phyloP scores from a whole-genome alignment of 2,113 vertebrate species.

The Antechinus flavipes region DNA sequence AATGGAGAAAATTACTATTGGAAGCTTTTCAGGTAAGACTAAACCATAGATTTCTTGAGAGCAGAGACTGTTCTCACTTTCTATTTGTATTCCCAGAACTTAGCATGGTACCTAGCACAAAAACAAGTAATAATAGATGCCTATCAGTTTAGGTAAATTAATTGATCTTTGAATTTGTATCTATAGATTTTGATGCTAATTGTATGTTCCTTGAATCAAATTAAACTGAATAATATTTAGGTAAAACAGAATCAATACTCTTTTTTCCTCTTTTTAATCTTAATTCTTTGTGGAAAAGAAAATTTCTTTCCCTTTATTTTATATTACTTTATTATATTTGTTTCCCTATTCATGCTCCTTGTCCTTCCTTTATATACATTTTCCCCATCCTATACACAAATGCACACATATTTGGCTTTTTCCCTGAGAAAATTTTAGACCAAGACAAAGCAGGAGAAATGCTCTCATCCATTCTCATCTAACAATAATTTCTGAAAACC shows the following conservation, averaged over 20 bases:
- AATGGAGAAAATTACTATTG: neutral
- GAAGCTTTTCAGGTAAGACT: neutral
- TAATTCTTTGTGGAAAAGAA: neutral
- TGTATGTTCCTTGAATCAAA: neutral
- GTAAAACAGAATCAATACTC: neutral
- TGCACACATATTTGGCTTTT: neutral
- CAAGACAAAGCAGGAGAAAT: neutral
- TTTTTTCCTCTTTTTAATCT: neutral
- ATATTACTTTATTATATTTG: neutral
- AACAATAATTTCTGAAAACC: neutral
- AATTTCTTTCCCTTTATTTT: neutral
- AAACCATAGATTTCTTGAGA: neutral
- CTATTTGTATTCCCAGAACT: neutral
- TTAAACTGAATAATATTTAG: neutral
- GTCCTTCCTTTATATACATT: neutral
- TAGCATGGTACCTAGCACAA: neutral
- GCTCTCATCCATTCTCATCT: neutral
- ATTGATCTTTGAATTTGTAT: neutral
- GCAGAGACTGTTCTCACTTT: neutral
- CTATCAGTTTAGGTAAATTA: neutral
- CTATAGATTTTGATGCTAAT: neutral
- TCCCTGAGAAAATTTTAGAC: neutral
- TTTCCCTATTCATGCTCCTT: neutral
- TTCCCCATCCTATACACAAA: neutral
- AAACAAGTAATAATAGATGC: neutral